phyloP scores from a whole-genome alignment of 2,888 invertebrate genomes.

The Esperia sulphurella region DNA sequence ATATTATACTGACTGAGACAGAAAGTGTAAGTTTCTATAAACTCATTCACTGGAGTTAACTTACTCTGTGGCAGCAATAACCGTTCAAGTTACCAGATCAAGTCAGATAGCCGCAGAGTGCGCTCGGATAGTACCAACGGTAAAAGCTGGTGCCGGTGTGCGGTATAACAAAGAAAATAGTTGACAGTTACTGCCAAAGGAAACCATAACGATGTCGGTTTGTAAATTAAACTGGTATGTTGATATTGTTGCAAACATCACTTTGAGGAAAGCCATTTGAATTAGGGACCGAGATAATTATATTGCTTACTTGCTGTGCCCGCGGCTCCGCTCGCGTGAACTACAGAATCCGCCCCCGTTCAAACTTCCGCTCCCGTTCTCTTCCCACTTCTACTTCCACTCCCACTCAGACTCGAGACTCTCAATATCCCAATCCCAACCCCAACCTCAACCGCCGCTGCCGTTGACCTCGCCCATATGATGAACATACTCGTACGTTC shows the following conservation, averaged over 20 bases:
- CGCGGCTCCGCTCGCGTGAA: no score
- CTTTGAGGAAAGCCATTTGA: neutral
- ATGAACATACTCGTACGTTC: no score
- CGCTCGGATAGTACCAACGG: constrained; percentile 24
- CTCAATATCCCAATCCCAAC: no score
- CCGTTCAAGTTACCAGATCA: constrained; percentile 10
- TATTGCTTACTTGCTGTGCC: neutral
- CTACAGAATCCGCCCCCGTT: no score
- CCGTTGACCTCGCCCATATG: no score
- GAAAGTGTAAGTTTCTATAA: neutral
- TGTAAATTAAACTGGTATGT: neutral
- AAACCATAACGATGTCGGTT: neutral
- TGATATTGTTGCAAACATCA: neutral
- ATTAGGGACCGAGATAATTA: no score
- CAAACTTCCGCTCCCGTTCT: no score
- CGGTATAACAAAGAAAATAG: constrained; percentile 28
- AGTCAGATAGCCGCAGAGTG: constrained; percentile 25
- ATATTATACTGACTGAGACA: neutral
- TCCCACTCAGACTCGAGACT: no score
- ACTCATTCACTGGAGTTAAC: neutral
- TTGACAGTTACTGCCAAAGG: constrained; percentile 19
- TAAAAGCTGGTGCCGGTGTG: constrained; percentile 8
- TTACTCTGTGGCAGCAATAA: constrained; percentile 4
- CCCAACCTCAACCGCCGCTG: no score
- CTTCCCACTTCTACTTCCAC: no score